Conservation (phyloP, 2,797 vertebrate species). For the Gallinago solitaria region DNA sequence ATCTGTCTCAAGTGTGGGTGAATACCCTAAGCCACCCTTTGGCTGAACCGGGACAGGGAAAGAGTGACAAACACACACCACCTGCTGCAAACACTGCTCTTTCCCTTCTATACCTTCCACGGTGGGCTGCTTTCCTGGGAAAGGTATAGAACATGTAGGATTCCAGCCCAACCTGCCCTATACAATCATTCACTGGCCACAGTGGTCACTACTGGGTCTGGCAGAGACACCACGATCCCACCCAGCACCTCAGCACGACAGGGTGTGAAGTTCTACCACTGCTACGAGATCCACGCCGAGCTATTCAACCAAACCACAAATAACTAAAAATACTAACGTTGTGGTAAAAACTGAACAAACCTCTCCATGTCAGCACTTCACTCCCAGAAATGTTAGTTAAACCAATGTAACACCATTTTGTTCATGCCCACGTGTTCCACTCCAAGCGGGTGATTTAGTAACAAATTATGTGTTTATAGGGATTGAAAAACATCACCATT, state of each 20-base stretch:
- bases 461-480: background rate
- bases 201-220: background rate
- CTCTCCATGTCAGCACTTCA: background rate
- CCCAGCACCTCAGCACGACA: rapidly evolving
- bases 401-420: rapidly evolving
- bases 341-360: background rate
- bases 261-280: background rate
- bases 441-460: background rate
- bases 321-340: background rate
- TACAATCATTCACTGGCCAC: background rate
- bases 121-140: background rate
- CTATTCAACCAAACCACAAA: background rate
- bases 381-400: background rate
- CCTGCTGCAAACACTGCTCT: background rate
- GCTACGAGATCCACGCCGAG: background rate
- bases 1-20: background rate
- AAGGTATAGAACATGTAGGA: rapidly evolving
- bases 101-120: background rate
- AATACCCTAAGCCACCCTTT: background rate
- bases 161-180: background rate
- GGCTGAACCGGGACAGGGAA: background rate
- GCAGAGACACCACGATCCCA: background rate
- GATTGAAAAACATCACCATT: background rate
- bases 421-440: background rate
- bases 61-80: background rate